These are phyloP conservation scores for Eupithecia centaureata DNA, from an alignment of 2,888 invertebrate species.

Conservation along the genomic window DNA sequence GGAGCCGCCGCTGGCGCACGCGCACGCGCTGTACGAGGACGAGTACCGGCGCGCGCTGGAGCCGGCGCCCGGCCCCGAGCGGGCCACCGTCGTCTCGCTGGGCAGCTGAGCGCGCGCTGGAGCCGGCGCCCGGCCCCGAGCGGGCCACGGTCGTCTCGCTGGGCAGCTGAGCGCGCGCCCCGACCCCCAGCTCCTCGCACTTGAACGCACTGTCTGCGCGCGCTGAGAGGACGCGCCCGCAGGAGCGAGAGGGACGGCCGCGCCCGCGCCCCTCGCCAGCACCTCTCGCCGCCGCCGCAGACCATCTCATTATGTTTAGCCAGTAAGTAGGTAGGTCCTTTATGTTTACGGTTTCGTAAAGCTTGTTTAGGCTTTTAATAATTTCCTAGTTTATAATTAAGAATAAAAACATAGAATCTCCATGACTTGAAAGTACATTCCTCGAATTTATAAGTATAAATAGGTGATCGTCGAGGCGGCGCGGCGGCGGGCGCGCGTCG, in stretches of 20 bases:
- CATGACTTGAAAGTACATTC: conserved; percentile 78
- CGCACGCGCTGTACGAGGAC: conserved; percentile 59
- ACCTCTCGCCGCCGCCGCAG: conserved; percentile 13
- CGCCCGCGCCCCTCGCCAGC: neutral
- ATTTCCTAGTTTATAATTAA: neutral
- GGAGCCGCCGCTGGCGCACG: conserved; percentile 63
- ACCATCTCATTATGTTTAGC: conserved; percentile 15
- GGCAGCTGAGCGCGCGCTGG: conserved; percentile 72
- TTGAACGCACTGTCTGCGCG: too few relatives aligned
- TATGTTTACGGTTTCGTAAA: conserved; percentile 20
- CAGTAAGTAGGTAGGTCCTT: conserved; percentile 5
- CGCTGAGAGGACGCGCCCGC: too few relatives aligned
- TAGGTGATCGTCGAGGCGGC: neutral
- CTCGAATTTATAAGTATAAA: conserved; percentile 56
- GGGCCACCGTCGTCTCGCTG: conserved; percentile 82
- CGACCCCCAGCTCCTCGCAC: too few relatives aligned
- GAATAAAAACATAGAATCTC: conserved; percentile 49
- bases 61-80: conserved; percentile 65
- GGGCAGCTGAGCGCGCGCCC: conserved; percentile 18
- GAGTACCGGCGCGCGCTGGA: conserved; percentile 64
- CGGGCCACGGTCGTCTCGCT: conserved; percentile 19
- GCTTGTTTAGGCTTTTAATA: neutral
- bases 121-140: conserved; percentile 22
- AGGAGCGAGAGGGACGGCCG: too few relatives aligned
- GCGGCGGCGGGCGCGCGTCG: neutral